Evolutionary conservation across 2,797 vertebrate species (phyloP).

Genomic region (Sebastes iracundus): DNA sequence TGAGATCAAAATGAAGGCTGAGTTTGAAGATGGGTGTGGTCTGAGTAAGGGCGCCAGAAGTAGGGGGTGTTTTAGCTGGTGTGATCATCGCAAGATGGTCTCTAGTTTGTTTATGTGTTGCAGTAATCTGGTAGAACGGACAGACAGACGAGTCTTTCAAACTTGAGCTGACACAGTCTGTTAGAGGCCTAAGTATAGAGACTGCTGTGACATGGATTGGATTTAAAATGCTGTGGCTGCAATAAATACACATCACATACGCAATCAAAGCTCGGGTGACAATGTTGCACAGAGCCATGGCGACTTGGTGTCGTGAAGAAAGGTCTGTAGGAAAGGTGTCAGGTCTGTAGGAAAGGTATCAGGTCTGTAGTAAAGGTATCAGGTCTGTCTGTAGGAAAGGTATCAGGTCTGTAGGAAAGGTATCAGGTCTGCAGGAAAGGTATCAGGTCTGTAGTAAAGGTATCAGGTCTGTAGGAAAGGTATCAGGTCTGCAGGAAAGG

Average conservation of each 20-base stretch:
- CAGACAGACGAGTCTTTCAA: background rate
- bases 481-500: background rate
- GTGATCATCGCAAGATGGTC: background rate
- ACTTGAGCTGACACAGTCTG: background rate
- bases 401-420: too few species aligned
- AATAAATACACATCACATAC: background rate
- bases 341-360: too few species aligned
- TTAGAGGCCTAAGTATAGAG: constrained; percentile 20
- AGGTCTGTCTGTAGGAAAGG: background rate
- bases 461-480: too few species aligned
- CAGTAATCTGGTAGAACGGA: background rate
- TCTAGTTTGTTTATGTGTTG: background rate
- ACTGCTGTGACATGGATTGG: constrained; percentile 45
- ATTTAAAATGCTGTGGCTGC: constrained; percentile 9
- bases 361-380: background rate
- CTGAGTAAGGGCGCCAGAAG: background rate
- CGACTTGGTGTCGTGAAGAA: background rate
- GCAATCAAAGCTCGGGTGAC: background rate
- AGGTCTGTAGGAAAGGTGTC: background rate
- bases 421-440: background rate
- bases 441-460: too few species aligned
- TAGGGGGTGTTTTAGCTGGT: background rate
- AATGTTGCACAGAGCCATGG: background rate
- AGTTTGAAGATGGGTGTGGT: background rate
- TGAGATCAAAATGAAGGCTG: background rate